These are phyloP conservation scores for Palaemon carinicauda DNA, from an alignment of 1,140 invertebrate genomes.

Conservation along the genomic window DNA sequence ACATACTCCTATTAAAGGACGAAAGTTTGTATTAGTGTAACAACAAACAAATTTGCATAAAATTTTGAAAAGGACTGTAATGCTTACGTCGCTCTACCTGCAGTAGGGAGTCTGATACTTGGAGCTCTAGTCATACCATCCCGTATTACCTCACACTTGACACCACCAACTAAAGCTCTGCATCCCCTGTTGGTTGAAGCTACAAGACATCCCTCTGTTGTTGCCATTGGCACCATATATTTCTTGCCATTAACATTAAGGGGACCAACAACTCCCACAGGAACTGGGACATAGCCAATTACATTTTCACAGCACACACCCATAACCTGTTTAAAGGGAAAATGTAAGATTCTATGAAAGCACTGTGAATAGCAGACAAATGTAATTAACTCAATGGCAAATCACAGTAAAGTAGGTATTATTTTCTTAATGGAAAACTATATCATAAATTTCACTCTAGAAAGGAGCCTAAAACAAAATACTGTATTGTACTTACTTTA, in stretches of 20 bases:
- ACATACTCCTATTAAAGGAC: too few relatives aligned
- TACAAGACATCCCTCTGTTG: conserved; percentile 82
- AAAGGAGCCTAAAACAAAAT: neutral
- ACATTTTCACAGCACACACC: conserved; percentile 99
- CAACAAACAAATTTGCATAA: too few relatives aligned
- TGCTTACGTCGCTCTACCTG: conserved; percentile 74
- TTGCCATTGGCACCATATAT: conserved; percentile 96
- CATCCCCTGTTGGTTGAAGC: conserved; percentile 98
- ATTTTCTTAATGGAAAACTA: neutral
- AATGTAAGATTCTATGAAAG: neutral
- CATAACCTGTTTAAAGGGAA: conserved; percentile 70
- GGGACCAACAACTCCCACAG: conserved; percentile 95
- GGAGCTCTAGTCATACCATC: conserved; percentile 98
- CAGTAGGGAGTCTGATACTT: conserved; percentile 85
- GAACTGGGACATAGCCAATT: conserved; percentile 95
- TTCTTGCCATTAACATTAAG: conserved; percentile 82
- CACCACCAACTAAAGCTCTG: conserved; percentile 82
- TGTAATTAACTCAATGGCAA: neutral
- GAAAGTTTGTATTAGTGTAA: too few relatives aligned
- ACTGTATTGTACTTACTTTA: conserved; percentile 70
- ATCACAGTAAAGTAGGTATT: neutral
- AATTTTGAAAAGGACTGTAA: conserved; percentile 56
- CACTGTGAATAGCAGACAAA: too few relatives aligned
- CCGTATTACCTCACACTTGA: conserved; percentile 81
- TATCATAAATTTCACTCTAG: neutral